These are phyloP conservation scores for Xylota segnis DNA, from an alignment of 2,888 invertebrate species.

Conservation along the genomic window DNA sequence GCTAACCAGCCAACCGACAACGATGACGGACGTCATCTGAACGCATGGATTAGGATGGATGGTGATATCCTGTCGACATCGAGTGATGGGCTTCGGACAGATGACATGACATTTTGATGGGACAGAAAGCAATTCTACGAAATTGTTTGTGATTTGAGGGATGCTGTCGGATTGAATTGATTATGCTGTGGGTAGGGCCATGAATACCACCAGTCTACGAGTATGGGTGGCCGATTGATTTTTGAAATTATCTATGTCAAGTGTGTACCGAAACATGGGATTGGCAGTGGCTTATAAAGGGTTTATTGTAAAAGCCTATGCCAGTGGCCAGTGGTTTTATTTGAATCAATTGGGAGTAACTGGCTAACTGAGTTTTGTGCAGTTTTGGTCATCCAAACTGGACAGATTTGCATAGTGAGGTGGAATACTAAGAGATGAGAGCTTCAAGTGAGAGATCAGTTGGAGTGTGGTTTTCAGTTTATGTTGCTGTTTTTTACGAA, in stretches of 20 bases:
- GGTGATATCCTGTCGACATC: conserved; percentile 68
- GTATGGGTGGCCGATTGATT: conserved; percentile 32
- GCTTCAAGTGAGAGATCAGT: too few relatives aligned
- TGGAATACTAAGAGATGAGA: too few relatives aligned
- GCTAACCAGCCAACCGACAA: background rate
- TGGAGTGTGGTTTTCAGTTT: too few relatives aligned
- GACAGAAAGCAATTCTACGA: conserved; percentile 43
- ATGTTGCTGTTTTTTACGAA: too few relatives aligned
- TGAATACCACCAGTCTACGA: background rate
- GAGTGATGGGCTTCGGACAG: conserved; percentile 68
- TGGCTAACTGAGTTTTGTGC: too few relatives aligned
- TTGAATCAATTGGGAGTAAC: too few relatives aligned
- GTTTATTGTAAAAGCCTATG: too few relatives aligned
- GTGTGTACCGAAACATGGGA: background rate
- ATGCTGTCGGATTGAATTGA: conserved; percentile 72
- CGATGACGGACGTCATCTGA: conserved; percentile 57
- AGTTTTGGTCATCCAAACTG: too few relatives aligned
- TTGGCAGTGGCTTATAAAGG: background rate
- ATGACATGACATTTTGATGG: conserved; percentile 68
- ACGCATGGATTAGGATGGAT: conserved; percentile 46
- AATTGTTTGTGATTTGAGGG: conserved; percentile 73
- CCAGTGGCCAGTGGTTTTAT: too few relatives aligned
- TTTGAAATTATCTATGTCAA: conserved; percentile 30
- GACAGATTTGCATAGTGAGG: too few relatives aligned
- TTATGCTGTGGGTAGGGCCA: conserved; percentile 48